phyloP scores from a whole-genome alignment of 2,888 invertebrate species.

The Biston betularia region DNA sequence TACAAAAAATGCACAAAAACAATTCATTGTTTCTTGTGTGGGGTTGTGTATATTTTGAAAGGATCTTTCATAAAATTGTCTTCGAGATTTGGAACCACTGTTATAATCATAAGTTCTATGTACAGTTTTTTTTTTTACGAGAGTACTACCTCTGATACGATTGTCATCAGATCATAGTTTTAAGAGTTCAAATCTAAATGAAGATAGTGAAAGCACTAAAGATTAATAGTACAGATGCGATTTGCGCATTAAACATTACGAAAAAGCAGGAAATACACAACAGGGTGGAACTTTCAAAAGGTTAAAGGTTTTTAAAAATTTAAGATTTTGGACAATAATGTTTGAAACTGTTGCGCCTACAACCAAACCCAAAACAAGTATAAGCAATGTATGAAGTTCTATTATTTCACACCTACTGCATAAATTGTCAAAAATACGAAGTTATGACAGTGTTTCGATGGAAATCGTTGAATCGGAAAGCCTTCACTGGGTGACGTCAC shows the following conservation, averaged over 20 bases:
- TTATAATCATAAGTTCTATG: conserved; percentile 23
- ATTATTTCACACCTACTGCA: conserved; percentile 24
- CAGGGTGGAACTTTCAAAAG: conserved; percentile 73
- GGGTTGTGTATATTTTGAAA: conserved; percentile 19
- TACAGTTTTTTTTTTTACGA: conserved; percentile 31
- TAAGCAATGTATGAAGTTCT: conserved; percentile 43
- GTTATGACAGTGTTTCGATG: conserved; percentile 44
- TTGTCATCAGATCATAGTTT: conserved; percentile 36
- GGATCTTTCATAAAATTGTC: conserved; percentile 38
- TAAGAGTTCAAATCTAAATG: conserved; percentile 30
- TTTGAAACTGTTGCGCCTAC: conserved; percentile 65
- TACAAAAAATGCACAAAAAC: conserved; percentile 37
- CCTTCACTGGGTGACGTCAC: conserved; percentile 39
- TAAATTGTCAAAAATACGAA: conserved; percentile 20
- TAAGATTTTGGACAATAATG: conserved; percentile 83
- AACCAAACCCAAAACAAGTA: conserved; percentile 48
- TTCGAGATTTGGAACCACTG: conserved; percentile 35
- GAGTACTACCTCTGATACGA: conserved; percentile 34
- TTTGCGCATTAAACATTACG: conserved; percentile 41
- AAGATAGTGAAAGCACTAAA: conserved; percentile 29
- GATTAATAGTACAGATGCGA: conserved; percentile 16
- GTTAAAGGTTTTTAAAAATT: conserved; percentile 75
- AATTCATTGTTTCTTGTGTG: conserved; percentile 4
- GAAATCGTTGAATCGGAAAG: conserved; percentile 44
- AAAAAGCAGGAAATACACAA: conserved; percentile 67